A percentile compares a stretch with the other conserved stretches of the same genome.
Conservation (phyloP, 2,113 vertebrate species). For the Planiliza haematocheilus region DNA sequence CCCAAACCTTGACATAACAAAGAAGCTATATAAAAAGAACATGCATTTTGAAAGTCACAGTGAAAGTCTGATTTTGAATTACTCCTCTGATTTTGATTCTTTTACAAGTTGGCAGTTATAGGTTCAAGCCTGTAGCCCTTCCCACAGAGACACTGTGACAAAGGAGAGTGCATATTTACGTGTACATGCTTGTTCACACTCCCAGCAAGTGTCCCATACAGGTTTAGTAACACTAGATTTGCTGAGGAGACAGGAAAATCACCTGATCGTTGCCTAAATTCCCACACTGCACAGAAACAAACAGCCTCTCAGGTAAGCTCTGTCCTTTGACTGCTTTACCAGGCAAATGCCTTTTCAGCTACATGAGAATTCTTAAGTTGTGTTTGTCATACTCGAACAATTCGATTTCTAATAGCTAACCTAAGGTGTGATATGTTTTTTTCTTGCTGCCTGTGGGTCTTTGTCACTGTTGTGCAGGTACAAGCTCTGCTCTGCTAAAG, state of each 20-base stretch:
- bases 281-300: slow-evolving; percentile 31
- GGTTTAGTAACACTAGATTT: slow-evolving; percentile 47
- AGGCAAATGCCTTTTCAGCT: slow-evolving; percentile 13
- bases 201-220: slow-evolving; percentile 34
- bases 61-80: neutral
- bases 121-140: slow-evolving; percentile 15
- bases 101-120: neutral
- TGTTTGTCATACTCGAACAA: slow-evolving; percentile 8
- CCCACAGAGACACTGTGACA: slow-evolving; percentile 33
- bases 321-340: neutral
- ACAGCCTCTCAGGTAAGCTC: slow-evolving; percentile 37
- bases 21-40: slow-evolving; percentile 28
- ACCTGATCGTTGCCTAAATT: slow-evolving; percentile 37
- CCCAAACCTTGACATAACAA: slow-evolving; percentile 40
- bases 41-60: neutral
- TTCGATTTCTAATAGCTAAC: slow-evolving; percentile 8
- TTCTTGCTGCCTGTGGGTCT: slow-evolving; percentile 18
- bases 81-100: neutral
- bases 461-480: neutral
- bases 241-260: slow-evolving; percentile 49
- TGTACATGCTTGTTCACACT: slow-evolving; percentile 18
- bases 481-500: slow-evolving; percentile 13
- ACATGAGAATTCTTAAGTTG: slow-evolving; percentile 9
- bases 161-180: slow-evolving; percentile 7
- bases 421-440: slow-evolving; percentile 26